phyloP scores from a whole-genome alignment of 1,140 invertebrate species.

The Drosophila orena region DNA sequence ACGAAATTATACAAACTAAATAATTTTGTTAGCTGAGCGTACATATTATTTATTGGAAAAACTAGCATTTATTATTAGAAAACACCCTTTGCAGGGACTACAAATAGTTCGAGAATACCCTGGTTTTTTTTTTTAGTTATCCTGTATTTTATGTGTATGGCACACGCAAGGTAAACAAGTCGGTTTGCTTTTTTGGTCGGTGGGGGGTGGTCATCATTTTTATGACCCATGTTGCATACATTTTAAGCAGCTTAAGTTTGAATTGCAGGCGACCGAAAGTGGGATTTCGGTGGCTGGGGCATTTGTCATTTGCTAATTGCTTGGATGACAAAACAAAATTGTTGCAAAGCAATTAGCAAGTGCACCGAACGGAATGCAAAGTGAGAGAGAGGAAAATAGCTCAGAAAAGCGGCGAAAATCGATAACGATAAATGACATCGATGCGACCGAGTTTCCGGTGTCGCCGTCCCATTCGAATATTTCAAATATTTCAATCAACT shows the following conservation, averaged over 20 bases:
- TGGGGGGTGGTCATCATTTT: slow-evolving; percentile 13
- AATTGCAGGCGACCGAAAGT: slow-evolving; percentile 7
- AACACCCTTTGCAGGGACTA: no score
- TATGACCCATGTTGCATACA: slow-evolving; percentile 40
- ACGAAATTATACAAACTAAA: no score
- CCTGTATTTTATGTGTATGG: neutral
- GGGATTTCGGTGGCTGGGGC: slow-evolving; percentile 4
- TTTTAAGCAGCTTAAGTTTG: slow-evolving; percentile 64
- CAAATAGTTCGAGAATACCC: neutral
- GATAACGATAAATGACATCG: slow-evolving; percentile 29
- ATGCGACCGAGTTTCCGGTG: slow-evolving; percentile 30
- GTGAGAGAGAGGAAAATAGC: neutral
- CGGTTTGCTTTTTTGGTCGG: slow-evolving; percentile 3
- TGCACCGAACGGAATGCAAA: neutral
- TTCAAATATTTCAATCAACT: slow-evolving; percentile 74
- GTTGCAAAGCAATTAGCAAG: slow-evolving; percentile 40
- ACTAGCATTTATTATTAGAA: no score
- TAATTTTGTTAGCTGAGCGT: no score
- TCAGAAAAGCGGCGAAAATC: slow-evolving; percentile 11
- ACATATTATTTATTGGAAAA: no score
- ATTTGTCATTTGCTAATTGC: slow-evolving; percentile 58
- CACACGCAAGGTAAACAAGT: slow-evolving; percentile 11
- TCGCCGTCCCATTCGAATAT: slow-evolving; percentile 25
- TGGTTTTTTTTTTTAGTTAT: neutral
- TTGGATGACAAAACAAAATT: slow-evolving; percentile 30